Conservation (phyloP, 2,113 vertebrate species). For the Aldabrachelys gigantea region DNA sequence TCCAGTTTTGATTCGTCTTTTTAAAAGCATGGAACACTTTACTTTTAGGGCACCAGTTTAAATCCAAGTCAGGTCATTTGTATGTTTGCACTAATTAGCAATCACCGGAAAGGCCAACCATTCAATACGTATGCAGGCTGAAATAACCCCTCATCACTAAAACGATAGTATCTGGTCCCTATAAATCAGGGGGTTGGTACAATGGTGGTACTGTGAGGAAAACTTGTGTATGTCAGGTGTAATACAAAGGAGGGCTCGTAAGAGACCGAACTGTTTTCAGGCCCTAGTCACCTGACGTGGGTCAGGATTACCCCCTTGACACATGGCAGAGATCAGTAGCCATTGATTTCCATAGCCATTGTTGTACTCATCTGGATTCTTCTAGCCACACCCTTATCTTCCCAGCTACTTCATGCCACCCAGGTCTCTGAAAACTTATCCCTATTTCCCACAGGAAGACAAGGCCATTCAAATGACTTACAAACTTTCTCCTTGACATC, state of each 20-base stretch:
- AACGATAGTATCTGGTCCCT: accelerated
- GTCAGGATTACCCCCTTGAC: neutral
- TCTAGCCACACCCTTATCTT: neutral
- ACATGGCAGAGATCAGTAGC: neutral
- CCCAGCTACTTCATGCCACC: accelerated
- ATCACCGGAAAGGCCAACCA: neutral
- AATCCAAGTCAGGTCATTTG: neutral
- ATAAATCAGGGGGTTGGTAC: accelerated
- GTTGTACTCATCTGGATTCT: neutral
- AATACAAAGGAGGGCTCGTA: neutral
- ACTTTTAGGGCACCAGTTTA: neutral
- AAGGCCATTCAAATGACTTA: neutral
- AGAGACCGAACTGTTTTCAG: neutral
- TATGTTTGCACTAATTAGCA: accelerated
- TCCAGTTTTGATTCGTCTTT: neutral
- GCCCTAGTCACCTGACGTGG: neutral
- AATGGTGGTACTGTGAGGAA: neutral
- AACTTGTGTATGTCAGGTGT: neutral
- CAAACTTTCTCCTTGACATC: accelerated
- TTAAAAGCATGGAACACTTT: neutral
- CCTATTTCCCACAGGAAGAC: neutral
- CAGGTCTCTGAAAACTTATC: neutral
- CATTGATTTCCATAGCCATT: neutral
- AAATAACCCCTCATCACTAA: neutral
- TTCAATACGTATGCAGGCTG: neutral